These are phyloP conservation scores for Molorchus minor DNA, from an alignment of 2,888 invertebrate genomes.

Conservation along the genomic window DNA sequence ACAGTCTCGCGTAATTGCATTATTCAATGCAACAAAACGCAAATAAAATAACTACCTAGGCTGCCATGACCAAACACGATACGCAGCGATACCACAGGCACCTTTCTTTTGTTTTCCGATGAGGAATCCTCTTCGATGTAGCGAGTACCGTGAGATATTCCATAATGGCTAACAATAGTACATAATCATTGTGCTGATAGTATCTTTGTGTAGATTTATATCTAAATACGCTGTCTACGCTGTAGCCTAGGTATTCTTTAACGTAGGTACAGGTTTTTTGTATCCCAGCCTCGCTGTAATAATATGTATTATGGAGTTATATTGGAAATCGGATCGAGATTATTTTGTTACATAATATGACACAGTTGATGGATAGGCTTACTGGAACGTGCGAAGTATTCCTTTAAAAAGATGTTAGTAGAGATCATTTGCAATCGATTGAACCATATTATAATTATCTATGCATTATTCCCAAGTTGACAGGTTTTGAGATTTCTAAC, in stretches of 20 bases:
- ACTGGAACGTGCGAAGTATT: no score
- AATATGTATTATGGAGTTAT: no score
- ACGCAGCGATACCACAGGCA: constrained; percentile 4
- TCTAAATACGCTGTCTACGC: neutral
- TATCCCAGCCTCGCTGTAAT: no score
- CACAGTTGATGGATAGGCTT: no score
- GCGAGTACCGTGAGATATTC: neutral
- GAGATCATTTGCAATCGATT: no score
- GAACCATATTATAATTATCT: no score
- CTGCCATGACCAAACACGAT: constrained; percentile 16
- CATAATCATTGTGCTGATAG: constrained; percentile 1
- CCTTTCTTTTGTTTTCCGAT: constrained; percentile 9
- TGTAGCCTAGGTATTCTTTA: neutral
- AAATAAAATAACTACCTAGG: constrained; percentile 24
- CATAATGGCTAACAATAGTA: constrained; percentile 9
- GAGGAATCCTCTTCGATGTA: neutral
- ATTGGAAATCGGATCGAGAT: no score
- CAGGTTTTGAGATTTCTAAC: no score
- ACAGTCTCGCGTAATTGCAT: constrained; percentile 42
- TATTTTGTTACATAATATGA: no score
- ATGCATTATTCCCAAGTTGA: no score
- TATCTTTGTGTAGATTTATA: neutral
- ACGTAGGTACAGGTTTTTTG: no score
- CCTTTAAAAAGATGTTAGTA: no score
- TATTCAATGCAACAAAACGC: constrained; percentile 33